Evolutionary conservation across 2,888 invertebrate genomes (phyloP).

Genomic region (Thelaira solivaga): DNA sequence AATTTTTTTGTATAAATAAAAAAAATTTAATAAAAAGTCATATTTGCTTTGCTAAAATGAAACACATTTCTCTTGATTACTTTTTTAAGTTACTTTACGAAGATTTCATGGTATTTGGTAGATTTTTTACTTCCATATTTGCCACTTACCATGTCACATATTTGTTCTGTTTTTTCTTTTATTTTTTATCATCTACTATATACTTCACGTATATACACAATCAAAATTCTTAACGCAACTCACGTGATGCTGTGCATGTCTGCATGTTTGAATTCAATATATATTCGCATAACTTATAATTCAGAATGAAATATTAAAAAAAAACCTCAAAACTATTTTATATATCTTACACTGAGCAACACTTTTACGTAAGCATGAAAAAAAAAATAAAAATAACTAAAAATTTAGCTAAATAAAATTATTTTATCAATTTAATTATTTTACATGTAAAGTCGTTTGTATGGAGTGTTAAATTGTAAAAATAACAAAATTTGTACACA

Average conservation of each 20-base stretch:
- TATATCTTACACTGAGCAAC: neutral
- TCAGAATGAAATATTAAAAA: neutral
- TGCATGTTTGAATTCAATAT: neutral
- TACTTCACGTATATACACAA: neutral
- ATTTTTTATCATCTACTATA: no score
- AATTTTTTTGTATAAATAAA: no score
- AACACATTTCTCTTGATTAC: neutral
- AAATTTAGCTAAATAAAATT: no score
- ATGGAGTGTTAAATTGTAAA: no score
- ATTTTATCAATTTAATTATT: no score
- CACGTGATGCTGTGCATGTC: slow-evolving; percentile 3
- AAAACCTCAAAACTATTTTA: neutral
- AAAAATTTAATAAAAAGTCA: no score
- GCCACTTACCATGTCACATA: neutral
- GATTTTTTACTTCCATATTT: neutral
- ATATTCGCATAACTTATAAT: neutral
- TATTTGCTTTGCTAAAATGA: neutral
- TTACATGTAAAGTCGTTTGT: no score
- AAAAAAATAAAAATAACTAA: no score
- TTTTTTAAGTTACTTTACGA: neutral
- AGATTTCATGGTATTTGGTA: slow-evolving; percentile 32
- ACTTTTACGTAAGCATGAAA: no score
- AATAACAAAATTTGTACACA: no score
- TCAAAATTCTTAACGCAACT: slow-evolving; percentile 6
- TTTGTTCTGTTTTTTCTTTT: neutral